Base-by-base conservation (phyloP, 1,140 invertebrate species). In the Glomeris maerens region DNA sequence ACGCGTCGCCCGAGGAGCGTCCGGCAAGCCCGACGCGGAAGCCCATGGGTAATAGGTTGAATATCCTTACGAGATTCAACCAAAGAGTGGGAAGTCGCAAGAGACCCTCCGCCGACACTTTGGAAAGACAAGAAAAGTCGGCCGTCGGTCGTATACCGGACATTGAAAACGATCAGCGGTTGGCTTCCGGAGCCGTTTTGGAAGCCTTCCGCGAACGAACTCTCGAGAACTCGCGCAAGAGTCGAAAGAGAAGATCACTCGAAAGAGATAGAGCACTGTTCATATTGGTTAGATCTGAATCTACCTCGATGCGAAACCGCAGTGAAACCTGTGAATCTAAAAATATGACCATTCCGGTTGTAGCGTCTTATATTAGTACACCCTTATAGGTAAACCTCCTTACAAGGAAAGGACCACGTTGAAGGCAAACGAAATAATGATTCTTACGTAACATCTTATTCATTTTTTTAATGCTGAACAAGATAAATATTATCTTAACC, bases 201-300 rank as follows among this genome's bases (percentile, higher is more conserved):
- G 40, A 42, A 10, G 20, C 25, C 20, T 17, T 21, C 40, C 20
- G 4, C 10, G 40, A 42, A 5, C 5, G 20, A 25, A 25, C 20
- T 21, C 5, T 21, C 10, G 40, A 4, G 4, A 17, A 5, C 20
- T 17, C 25, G 5, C 20, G 17, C 10, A 17, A 25, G 25, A 17
- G 4, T 50, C 40, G 44, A 25, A 50, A 50, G 39, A 44, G 39
- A n/a, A 14, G 39, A 22, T 44, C 31, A 4, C 22, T 50, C 3
- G 48, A 50, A 7, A 41, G 26, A 45, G 48, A 50, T 25, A 4
- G 48, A 22, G 48, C 31, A 10, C 38, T 46, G 5, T 50, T 50
- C 23, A 50, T 50, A 17, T 20, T 44, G 39, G 48, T 50, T 14
- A 40, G n/a, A n/a, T n/a, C n/a, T n/a, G n/a, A n/a, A n/a, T n/a